Evolutionary conservation across 1,140 invertebrate species (phyloP), one percentile per base, ranked within the genome.

Genomic region (Apis dorsata): DNA sequence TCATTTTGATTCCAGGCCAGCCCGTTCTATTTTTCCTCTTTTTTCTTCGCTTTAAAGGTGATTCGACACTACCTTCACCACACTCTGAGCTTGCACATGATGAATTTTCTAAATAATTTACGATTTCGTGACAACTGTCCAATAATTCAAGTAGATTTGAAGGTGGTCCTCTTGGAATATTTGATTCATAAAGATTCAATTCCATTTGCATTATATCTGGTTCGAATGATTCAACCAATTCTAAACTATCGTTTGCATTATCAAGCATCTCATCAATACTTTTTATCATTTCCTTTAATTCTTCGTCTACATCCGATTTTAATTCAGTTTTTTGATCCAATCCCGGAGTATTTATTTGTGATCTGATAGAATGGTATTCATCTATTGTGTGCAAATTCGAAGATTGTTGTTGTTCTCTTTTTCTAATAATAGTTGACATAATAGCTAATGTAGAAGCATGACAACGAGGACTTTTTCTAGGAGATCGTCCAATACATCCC

Each of bases 391-490:
- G 83, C 0, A 91, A 55, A 59, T 71, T 90, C 17, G 86, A 62
- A 0, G 86, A 24, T 34, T 90, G 88, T 11, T 86, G 90, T 28
- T 93, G 92, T 65, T 94, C 93, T 9, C 91, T 83, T 76, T 93
- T 93, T 10, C 91, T 89, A 21, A 93, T 93, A 24, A 93, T 94
- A 9, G 92, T 93, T 2, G 93, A 93, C 82, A 98, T 95, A 78
- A 98, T 97, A 0, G 97, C 97, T 59, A 97, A 91, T 0, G 97
- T 98, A 0, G 97, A 97, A 0, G 97, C 97, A 89, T 98, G 97
- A 91, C 97, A 97, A 53, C 97, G 93, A 0, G 97, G 97, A 7
- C 97, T 97, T 89, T 98, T 97, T n/a, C 97, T 93, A 0, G 97
- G 96, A 81, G 96, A 96, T 83, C 95, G 93, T 74, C 96, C 94